Evolutionary conservation across 2,113 vertebrate genomes (phyloP).

Genomic region (Geococcyx californianus): DNA sequence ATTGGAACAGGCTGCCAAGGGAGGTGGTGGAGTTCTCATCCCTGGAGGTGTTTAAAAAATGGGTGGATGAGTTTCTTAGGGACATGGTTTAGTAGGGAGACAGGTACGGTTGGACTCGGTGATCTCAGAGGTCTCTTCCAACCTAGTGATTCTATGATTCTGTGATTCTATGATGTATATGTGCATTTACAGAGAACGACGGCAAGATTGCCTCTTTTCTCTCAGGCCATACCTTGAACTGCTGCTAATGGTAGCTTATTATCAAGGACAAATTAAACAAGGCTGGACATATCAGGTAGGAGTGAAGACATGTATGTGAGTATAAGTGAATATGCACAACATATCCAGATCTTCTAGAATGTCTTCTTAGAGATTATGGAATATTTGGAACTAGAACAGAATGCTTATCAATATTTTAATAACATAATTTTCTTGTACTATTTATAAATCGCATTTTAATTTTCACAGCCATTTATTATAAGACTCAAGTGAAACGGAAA

Average conservation of each 20-base stretch:
- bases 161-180: not conserved
- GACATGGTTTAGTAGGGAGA: too few relatives aligned
- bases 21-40: too few relatives aligned
- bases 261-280: not conserved
- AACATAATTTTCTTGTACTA: not conserved
- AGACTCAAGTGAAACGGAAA: not conserved
- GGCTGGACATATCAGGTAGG: not conserved
- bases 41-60: too few relatives aligned
- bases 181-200: not conserved
- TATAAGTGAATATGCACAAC: not conserved
- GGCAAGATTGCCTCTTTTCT: not conserved
- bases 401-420: not conserved
- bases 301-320: not conserved
- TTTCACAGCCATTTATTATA: not conserved
- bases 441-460: not conserved
- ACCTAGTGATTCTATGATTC: too few relatives aligned
- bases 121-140: too few relatives aligned
- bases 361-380: not conserved
- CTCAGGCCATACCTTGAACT: not conserved
- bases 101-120: too few relatives aligned
- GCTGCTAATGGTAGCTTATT: not conserved
- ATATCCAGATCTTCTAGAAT: not conserved
- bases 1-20: too few relatives aligned
- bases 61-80: too few relatives aligned
- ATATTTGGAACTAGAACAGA: not conserved